Evolutionary conservation across 2,113 vertebrate species (phyloP), one percentile per base, ranked within the genome.

Genomic region (Phainopepla nitens): DNA sequence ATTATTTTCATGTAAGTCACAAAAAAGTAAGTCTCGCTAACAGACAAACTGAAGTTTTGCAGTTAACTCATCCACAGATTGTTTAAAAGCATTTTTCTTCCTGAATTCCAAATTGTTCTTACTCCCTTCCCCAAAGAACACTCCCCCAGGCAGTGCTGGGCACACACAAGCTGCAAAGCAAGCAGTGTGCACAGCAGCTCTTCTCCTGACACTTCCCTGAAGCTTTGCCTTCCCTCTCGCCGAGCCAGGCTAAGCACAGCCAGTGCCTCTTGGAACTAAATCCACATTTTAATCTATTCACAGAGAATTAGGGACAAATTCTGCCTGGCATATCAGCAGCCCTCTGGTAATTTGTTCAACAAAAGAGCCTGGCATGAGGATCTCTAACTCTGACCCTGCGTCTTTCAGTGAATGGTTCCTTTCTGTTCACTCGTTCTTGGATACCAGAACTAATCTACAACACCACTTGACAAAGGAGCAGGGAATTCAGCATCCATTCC

Each of bases 281-380:
- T 61, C 70, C 49, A 49, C 0, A 0, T 10, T 64, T 84, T 62
- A 27, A 70, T 57, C 75, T 64, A 49, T 75, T 87, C 78, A 53
- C 5, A 8, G 42, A 61, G 93, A 88, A 82, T 80, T 82, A 88
- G 77, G 88, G 79, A 71, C 82, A 77, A 88, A 56, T 51, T 73
- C 90, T 50, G 73, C 84, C 90, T 28, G 70, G 65, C 45, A 2
- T 44, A 90, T 88, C 94, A 86, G 95, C 86, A 70, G 94, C 68
- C 78, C 77, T 47, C 90, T 91, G 85, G 79, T 80, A 80, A 96
- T 86, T 61, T 69, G 84, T 61, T 88, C 84, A 73, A 91, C 78
- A 96, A 82, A 76, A 64, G 85, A 66, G 69, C 90, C 42, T 85
- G 94, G 90, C 84, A 60, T 66, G 66, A 81, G 53, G 79, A 81